Evolutionary conservation across 2,888 invertebrate genomes (phyloP).

Genomic region (Protodeltote pygarga): DNA sequence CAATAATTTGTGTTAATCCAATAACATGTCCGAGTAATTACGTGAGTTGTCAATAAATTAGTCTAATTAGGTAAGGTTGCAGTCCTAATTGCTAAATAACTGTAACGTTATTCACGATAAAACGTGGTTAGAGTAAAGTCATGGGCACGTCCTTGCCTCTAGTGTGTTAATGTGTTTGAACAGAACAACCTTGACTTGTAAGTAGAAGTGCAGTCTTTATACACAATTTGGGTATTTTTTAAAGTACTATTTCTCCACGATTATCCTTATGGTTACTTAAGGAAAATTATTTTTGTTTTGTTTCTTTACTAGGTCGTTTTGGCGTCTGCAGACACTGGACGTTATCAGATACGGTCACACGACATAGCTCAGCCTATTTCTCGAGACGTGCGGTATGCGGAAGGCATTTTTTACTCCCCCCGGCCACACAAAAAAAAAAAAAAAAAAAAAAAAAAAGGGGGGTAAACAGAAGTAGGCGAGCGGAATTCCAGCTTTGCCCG

Average conservation of each 20-base stretch:
- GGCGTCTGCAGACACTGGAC: no score
- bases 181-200: conserved; percentile 16
- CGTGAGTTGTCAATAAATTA: conserved; percentile 20
- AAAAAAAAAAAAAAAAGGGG: no score
- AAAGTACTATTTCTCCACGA: not conserved
- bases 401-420: no score
- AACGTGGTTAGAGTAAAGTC: conserved; percentile 14
- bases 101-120: conserved; percentile 13
- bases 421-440: no score
- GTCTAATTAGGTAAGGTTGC: conserved; percentile 26
- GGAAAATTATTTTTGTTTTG: no score
- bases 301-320: no score
- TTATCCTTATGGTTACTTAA: no score
- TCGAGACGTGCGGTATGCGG: no score
- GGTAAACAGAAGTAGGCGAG: no score
- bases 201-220: not conserved
- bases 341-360: no score
- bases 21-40: conserved; percentile 12
- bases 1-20: not conserved
- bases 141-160: conserved; percentile 13
- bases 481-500: no score
- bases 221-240: conserved; percentile 18
- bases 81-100: conserved; percentile 24
- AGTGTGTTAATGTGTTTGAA: not conserved
- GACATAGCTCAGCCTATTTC: no score